phyloP scores from a whole-genome alignment of 2,797 vertebrate species.

The Ispidina lecontei region DNA sequence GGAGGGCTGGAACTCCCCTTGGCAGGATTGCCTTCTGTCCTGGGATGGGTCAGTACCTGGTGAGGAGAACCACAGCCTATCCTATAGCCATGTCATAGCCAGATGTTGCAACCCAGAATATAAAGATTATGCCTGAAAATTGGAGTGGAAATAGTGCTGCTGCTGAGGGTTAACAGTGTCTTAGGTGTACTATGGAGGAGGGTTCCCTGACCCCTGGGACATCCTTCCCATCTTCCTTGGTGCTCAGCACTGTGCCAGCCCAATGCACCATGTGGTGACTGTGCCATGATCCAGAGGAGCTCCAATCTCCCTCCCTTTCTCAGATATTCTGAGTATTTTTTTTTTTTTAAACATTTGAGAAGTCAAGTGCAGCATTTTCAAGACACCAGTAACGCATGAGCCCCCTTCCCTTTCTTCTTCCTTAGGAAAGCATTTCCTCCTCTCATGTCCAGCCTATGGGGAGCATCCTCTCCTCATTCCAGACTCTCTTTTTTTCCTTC shows the following conservation, averaged over 20 bases:
- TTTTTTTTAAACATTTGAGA: background rate
- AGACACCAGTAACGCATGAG: background rate
- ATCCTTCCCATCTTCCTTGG: background rate
- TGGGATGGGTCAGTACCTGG: background rate
- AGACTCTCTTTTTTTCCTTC: background rate
- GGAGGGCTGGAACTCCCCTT: background rate
- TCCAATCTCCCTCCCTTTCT: background rate
- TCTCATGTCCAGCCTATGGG: background rate
- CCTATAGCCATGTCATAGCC: background rate
- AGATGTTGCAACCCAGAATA: background rate
- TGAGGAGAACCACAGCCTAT: background rate
- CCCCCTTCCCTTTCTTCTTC: background rate
- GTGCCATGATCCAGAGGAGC: background rate
- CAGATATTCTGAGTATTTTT: background rate
- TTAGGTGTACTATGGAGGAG: background rate
- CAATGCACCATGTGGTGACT: background rate
- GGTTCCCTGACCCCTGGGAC: accelerated
- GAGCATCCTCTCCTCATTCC: background rate
- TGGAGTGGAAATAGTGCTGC: background rate
- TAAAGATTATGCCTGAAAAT: background rate
- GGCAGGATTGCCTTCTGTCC: background rate
- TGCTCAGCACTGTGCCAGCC: background rate
- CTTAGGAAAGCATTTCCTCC: background rate
- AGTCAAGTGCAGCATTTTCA: background rate
- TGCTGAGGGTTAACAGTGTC: background rate